These are phyloP conservation scores for Heliothis peltigera DNA, from an alignment of 2,888 invertebrate species.

Conservation along the genomic window DNA sequence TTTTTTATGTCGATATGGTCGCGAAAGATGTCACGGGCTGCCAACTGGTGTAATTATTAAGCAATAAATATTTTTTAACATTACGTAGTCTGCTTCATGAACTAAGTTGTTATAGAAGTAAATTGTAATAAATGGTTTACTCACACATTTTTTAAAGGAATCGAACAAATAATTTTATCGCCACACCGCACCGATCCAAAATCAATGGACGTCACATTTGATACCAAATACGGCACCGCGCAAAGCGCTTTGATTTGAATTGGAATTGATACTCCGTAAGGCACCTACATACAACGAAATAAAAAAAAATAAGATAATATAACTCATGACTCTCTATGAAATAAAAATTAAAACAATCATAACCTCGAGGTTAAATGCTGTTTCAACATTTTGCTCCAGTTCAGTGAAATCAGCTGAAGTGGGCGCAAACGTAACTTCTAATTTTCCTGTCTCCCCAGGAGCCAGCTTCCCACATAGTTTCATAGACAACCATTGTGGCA, in stretches of 20 bases:
- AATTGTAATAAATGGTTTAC: constrained; percentile 65
- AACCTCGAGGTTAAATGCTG: constrained; percentile 86
- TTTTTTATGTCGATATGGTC: no score
- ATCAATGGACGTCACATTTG: constrained; percentile 82
- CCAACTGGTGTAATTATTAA: no score
- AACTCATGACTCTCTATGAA: no score
- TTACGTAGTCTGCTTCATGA: no score
- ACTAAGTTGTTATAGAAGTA: no score
- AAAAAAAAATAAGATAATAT: constrained; percentile 5
- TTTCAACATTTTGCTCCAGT: constrained; percentile 81
- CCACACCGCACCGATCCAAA: constrained; percentile 91
- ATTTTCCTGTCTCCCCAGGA: constrained; percentile 84
- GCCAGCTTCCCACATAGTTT: constrained; percentile 82
- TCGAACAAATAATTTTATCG: constrained; percentile 87
- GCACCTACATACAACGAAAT: constrained; percentile 77
- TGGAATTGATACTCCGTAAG: constrained; percentile 90
- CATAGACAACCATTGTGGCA: constrained; percentile 78
- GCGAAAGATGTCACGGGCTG: no score
- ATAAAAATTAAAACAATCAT: neutral
- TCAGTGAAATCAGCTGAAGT: constrained; percentile 80
- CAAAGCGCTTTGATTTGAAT: constrained; percentile 89
- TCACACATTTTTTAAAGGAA: constrained; percentile 90
- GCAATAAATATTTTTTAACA: no score
- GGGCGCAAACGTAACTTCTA: constrained; percentile 89
- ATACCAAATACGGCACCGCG: constrained; percentile 88